These are phyloP conservation scores for Bovichtus variegatus DNA, from an alignment of 2,797 vertebrate genomes.

Conservation along the genomic window DNA sequence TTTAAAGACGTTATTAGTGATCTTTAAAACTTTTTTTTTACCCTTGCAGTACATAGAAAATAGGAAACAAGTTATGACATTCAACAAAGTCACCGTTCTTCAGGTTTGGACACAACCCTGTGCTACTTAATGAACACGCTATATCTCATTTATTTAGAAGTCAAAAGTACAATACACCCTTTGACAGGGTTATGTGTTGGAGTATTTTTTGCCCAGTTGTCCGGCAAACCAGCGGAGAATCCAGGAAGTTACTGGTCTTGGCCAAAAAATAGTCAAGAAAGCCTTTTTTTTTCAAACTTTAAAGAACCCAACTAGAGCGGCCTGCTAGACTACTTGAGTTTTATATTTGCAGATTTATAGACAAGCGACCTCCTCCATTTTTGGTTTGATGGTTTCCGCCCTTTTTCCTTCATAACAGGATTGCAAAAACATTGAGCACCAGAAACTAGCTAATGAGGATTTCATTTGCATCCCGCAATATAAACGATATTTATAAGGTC, in stretches of 20 bases:
- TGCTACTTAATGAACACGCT: background rate
- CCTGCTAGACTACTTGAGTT: background rate
- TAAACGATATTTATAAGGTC: background rate
- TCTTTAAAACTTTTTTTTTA: too few species aligned
- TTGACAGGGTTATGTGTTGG: background rate
- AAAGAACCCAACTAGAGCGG: background rate
- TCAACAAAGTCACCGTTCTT: too few species aligned
- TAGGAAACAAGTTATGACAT: background rate
- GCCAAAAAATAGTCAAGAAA: background rate
- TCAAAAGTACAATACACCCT: background rate
- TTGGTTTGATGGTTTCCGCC: background rate
- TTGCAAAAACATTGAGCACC: background rate
- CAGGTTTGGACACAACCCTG: too few species aligned
- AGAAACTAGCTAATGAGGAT: background rate
- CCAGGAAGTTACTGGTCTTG: background rate
- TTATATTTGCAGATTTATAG: background rate
- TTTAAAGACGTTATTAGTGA: too few species aligned
- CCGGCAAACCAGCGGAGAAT: background rate
- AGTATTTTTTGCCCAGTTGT: background rate
- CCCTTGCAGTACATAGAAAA: background rate
- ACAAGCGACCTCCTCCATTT: background rate
- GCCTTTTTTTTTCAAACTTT: background rate
- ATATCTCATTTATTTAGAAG: background rate
- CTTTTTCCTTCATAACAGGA: background rate
- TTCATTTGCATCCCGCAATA: slow-evolving; percentile 4